Conservation (phyloP, 1,140 invertebrate species). For the Dendroctonus ponderosae region DNA sequence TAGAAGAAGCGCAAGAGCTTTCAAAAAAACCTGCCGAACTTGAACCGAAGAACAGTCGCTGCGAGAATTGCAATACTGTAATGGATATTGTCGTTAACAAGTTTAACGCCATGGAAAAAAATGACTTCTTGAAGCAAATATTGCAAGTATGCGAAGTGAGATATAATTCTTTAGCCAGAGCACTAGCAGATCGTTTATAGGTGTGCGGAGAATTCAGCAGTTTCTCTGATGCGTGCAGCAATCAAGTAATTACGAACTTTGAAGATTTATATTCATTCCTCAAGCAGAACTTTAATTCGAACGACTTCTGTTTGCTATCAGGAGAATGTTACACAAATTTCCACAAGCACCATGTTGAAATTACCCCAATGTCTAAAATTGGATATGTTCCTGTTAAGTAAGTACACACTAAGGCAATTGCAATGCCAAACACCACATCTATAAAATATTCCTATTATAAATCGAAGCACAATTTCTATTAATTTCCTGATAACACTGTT, state of each 20-base stretch:
- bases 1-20: constrained; percentile 53
- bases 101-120: constrained; percentile 56
- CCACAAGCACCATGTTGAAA: constrained; percentile 66
- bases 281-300: constrained; percentile 61
- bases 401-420: constrained; percentile 12
- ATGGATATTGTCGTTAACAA: constrained; percentile 56
- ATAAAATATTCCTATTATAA: no score
- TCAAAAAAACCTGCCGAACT: constrained; percentile 4
- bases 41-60: constrained; percentile 46
- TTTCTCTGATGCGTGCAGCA: constrained; percentile 75
- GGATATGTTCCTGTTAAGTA: constrained; percentile 55
- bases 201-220: constrained; percentile 67
- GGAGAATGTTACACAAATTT: constrained; percentile 67
- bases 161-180: background rate
- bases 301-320: constrained; percentile 70
- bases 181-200: constrained; percentile 42
- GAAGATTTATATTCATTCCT: constrained; percentile 64
- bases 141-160: constrained; percentile 51
- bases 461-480: no score
- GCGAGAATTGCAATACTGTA: constrained; percentile 59
- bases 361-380: constrained; percentile 56
- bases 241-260: constrained; percentile 69
- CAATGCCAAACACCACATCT: no score
- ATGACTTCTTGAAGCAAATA: constrained; percentile 59
- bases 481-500: no score